Percentiles rank a stretch among this genome's conserved stretches.
Evolutionary conservation across 2,113 vertebrate species (phyloP).

Genomic region (Vulpes lagopus): DNA sequence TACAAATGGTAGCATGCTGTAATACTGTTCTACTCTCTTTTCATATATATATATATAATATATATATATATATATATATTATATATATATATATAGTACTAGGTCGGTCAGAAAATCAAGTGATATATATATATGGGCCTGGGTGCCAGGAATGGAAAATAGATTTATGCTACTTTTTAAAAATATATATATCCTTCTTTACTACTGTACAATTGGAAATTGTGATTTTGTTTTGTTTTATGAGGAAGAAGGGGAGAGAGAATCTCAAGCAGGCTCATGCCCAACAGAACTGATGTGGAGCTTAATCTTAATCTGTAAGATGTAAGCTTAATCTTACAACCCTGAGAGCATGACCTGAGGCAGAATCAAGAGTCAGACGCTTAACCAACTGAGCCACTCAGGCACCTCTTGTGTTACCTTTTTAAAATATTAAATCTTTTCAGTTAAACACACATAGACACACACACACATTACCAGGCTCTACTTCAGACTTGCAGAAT

Average conservation of each 20-base stretch:
- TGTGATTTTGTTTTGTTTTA: neutral
- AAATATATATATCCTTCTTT: neutral
- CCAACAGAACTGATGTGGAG: neutral
- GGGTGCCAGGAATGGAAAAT: slow-evolving; percentile 36
- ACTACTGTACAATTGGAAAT: neutral
- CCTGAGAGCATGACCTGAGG: neutral
- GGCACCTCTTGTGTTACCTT: neutral
- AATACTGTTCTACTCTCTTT: neutral
- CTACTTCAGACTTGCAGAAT: slow-evolving; percentile 3
- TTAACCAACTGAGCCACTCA: neutral
- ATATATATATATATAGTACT: too few species aligned
- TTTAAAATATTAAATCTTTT: slow-evolving; percentile 33
- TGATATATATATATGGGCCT: neutral
- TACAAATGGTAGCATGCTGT: neutral
- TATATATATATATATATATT: neutral
- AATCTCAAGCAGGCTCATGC: neutral
- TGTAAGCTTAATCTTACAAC: neutral
- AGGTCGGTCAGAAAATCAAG: too few species aligned
- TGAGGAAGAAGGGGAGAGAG: neutral
- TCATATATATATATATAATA: neutral
- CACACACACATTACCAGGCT: neutral
- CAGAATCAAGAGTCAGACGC: neutral
- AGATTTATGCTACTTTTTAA: neutral
- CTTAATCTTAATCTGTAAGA: neutral
- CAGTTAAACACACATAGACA: neutral